Base-by-base conservation (phyloP, 1,140 invertebrate genomes). In the Drosophila asahinai region DNA sequence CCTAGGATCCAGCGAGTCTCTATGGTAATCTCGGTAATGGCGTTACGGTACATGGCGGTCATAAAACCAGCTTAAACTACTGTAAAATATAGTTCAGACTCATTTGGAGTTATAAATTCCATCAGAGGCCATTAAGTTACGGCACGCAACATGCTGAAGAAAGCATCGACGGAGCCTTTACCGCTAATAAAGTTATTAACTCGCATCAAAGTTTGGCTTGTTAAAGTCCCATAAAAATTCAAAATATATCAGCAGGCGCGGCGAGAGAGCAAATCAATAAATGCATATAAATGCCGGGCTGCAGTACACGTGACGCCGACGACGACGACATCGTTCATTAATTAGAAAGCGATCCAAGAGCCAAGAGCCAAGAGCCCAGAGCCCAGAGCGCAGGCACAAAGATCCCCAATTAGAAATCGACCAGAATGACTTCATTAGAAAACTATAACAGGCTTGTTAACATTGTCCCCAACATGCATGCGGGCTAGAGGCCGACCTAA, bases 401-500 rank as follows among this genome's bases (percentile, higher is more conserved):
- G 72, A 51, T 80, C 77, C 65, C 84, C 80, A 89, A 87, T 89
- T 87, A 89, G 84, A 89, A 87, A 78, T 72, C 60, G 75, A 27
- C 73, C 68, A 55, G 78, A 87, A 87, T 89, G 84, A 89, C 84
- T 87, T 87, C 84, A 87, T 87, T 87, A 87, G 84, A 89, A 87
- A 87, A 87, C 84, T 89, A 87, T 87, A 87, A 87, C 84, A 89
- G 65, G 73, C 84, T 84, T 87, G 84, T 87, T 87, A 87, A 87
- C 70, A 71, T 86, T 78, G 60, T 89, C 81, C 79, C 68, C 49
- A 43, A 73, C 76, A 81, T 77, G 73, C 73, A 81, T 77, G 52
- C 70, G 66, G 66, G 40, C 57, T 38, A 49, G 0, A 30, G 27
- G 27, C 27, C 27, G 27, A 30, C 27, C 60, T 76, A 86, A 86